Evolutionary conservation across 1,140 invertebrate species (phyloP).

Genomic region (Drosophila navojoa): DNA sequence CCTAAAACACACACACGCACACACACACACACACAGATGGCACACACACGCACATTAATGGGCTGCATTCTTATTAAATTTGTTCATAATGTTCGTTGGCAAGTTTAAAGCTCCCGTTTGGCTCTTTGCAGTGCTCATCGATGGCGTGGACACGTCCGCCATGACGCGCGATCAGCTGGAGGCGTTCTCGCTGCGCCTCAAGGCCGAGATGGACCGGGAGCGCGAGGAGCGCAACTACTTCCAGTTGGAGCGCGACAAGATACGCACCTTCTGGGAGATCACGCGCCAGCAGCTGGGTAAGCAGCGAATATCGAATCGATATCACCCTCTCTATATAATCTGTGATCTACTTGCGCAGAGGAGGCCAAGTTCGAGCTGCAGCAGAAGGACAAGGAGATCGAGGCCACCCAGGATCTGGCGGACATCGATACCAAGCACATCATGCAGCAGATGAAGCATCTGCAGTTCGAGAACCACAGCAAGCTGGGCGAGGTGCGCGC

Average conservation of each 20-base stretch:
- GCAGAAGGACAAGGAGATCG: constrained; percentile 94
- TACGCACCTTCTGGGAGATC: constrained; percentile 97
- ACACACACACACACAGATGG: constrained; percentile 8
- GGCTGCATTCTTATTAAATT: constrained; percentile 65
- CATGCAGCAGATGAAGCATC: constrained; percentile 96
- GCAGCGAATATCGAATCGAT: neutral
- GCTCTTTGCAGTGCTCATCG: constrained; percentile 87
- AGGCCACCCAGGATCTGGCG: constrained; percentile 93
- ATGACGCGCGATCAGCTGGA: constrained; percentile 97
- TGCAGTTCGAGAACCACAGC: constrained; percentile 95
- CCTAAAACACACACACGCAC: constrained; percentile 34
- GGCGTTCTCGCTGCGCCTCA: constrained; percentile 92
- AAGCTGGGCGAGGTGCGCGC: constrained; percentile 85
- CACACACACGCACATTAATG: constrained; percentile 16
- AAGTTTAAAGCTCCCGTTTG: constrained; percentile 31
- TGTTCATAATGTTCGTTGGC: constrained; percentile 32
- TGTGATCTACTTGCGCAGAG: constrained; percentile 35
- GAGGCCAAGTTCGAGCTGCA: constrained; percentile 83
- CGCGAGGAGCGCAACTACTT: constrained; percentile 97
- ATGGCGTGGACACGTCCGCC: constrained; percentile 95
- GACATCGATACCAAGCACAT: constrained; percentile 94
- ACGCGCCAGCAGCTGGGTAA: constrained; percentile 74
- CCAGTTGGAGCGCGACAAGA: constrained; percentile 96
- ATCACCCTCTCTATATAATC: no score
- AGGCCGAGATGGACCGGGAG: constrained; percentile 96